phyloP scores from a whole-genome alignment of 2,797 vertebrate genomes.

The Dallia pectoralis region DNA sequence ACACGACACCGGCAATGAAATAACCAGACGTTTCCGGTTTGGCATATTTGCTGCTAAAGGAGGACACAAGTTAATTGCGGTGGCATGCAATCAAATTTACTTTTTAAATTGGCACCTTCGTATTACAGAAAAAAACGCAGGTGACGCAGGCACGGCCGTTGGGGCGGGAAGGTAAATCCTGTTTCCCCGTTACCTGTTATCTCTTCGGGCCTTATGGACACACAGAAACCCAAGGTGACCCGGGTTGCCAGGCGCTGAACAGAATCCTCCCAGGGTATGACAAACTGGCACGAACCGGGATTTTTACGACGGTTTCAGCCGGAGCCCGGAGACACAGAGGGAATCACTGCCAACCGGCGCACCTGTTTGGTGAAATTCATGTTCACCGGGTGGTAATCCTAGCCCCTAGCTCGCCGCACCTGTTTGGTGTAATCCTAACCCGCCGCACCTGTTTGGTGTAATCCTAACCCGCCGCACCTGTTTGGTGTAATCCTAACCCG shows the following conservation, averaged over 20 bases:
- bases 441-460: constrained; percentile 4
- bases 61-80: not conserved
- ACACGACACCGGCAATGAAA: not conserved
- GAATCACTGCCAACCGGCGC: constrained; percentile 7
- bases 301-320: not conserved
- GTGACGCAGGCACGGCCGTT: too few relatives aligned
- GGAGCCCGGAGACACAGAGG: not conserved
- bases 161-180: not conserved
- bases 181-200: not conserved
- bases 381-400: constrained; percentile 16
- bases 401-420: constrained; percentile 4
- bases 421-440: constrained; percentile 14
- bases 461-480: constrained; percentile 10
- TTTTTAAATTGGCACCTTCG: not conserved
- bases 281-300: constrained; percentile 12
- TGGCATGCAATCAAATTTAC: not conserved
- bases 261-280: constrained; percentile 7
- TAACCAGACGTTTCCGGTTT: not conserved
- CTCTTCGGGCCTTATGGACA: not conserved
- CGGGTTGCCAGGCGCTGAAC: constrained; percentile 2
- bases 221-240: constrained; percentile 10
- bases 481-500: constrained; percentile 19
- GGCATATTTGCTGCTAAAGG: not conserved
- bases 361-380: constrained; percentile 17
- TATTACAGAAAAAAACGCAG: not conserved